Percentiles rank a stretch among this genome's conserved stretches.
Conservation (phyloP, 2,797 vertebrate genomes). For the Pseudochromis fuscus region DNA sequence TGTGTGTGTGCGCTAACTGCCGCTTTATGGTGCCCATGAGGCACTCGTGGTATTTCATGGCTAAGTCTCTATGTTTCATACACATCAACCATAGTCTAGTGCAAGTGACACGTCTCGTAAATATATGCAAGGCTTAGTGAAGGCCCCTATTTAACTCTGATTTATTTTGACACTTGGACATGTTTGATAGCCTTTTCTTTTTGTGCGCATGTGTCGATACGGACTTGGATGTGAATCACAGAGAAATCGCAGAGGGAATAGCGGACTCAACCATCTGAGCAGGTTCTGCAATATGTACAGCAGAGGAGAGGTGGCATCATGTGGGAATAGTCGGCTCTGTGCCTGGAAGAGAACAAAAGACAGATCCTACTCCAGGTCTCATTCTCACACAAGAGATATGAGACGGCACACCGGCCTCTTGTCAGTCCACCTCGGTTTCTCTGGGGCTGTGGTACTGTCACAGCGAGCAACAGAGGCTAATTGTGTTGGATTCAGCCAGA, state of each 20-base stretch:
- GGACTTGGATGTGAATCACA: slow-evolving; percentile 49
- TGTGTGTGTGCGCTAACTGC: slow-evolving; percentile 24
- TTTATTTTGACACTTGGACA: slow-evolving; percentile 38
- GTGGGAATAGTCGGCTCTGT: slow-evolving; percentile 61
- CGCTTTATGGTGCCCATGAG: slow-evolving; percentile 43
- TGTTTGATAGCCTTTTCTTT: slow-evolving; percentile 9
- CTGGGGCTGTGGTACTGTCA: slow-evolving; percentile 23
- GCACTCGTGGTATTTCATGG: slow-evolving; percentile 40
- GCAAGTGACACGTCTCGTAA: slow-evolving; percentile 36
- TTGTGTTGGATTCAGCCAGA: slow-evolving; percentile 56
- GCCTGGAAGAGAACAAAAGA: slow-evolving; percentile 71
- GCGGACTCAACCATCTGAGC: slow-evolving; percentile 47
- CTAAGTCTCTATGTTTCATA: slow-evolving; percentile 42
- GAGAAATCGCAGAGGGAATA: slow-evolving; percentile 41
- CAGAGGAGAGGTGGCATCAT: slow-evolving; percentile 47
- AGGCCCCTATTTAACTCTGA: slow-evolving; percentile 21
- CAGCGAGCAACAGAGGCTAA: slow-evolving; percentile 52
- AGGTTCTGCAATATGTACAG: slow-evolving; percentile 46
- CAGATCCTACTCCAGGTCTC: slow-evolving; percentile 49
- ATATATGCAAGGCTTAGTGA: slow-evolving; percentile 33
- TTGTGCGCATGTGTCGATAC: slow-evolving; percentile 17
- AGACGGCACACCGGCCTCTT: slow-evolving; percentile 38
- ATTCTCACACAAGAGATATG: slow-evolving; percentile 43
- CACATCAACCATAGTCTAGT: slow-evolving; percentile 23
- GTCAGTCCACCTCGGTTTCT: slow-evolving; percentile 45